Conservation (phyloP, 2,888 invertebrate species). For the Villa cingulata region DNA sequence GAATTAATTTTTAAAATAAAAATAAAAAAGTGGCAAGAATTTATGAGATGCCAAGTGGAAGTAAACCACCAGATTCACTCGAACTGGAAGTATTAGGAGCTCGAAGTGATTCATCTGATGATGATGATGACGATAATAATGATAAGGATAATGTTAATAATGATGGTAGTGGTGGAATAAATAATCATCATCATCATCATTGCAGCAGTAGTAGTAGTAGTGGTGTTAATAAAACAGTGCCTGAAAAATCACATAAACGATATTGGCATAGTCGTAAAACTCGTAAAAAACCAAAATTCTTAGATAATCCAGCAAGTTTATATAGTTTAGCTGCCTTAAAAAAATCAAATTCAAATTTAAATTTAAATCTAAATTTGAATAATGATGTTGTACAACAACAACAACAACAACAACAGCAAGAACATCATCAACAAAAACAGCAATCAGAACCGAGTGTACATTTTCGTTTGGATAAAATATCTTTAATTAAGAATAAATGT, state of each 20-base stretch:
- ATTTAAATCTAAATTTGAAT: neutral
- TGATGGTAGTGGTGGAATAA: conserved; percentile 15
- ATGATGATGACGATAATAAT: conserved; percentile 11
- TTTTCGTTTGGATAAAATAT: conserved; percentile 2
- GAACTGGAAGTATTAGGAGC: conserved; percentile 41
- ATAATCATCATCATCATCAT: no score
- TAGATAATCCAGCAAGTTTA: conserved; percentile 5
- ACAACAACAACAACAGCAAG: neutral
- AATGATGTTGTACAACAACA: neutral
- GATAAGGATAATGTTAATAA: neutral
- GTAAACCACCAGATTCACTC: conserved; percentile 29
- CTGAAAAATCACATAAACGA: neutral
- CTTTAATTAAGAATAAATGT: no score
- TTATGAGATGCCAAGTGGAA: conserved; percentile 24
- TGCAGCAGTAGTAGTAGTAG: no score
- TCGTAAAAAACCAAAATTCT: neutral
- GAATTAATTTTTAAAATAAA: no score
- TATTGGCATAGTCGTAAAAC: neutral
- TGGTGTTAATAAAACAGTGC: neutral
- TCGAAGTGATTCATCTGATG: conserved; percentile 27
- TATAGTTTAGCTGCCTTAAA: conserved; percentile 10
- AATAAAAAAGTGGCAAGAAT: no score
- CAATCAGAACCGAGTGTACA: conserved; percentile 21
- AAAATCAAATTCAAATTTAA: neutral
- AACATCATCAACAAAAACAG: conserved; percentile 15